phyloP scores from a whole-genome alignment of 2,113 vertebrate genomes.

The Cyprinus carpio region DNA sequence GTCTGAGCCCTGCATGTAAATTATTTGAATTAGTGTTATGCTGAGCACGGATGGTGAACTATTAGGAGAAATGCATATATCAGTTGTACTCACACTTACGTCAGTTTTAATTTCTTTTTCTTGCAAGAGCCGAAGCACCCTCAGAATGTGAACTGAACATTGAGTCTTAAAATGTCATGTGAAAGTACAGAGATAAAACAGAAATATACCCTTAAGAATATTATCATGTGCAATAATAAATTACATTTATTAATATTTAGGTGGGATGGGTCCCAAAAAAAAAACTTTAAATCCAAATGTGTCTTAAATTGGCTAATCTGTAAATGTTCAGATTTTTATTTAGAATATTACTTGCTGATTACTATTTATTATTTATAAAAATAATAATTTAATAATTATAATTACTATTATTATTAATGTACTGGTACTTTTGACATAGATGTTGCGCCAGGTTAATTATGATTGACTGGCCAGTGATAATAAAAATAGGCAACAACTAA shows the following conservation, averaged over 20 bases:
- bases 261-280: background rate
- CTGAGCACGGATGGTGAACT: background rate
- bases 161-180: background rate
- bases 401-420: too few relatives aligned
- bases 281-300: too few relatives aligned
- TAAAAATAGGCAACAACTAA: background rate
- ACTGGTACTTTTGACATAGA: too few relatives aligned
- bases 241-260: background rate
- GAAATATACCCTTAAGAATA: background rate
- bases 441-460: background rate
- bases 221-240: background rate
- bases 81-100: background rate
- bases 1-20: background rate
- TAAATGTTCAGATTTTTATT: too few relatives aligned
- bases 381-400: too few relatives aligned
- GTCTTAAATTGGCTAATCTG: background rate
- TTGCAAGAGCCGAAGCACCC: background rate
- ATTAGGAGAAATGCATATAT: background rate
- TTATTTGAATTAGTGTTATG: background rate
- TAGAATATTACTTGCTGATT: too few relatives aligned
- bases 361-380: too few relatives aligned
- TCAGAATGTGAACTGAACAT: background rate
- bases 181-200: background rate
- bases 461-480: background rate
- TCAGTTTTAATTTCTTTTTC: background rate